phyloP scores from a whole-genome alignment of 2,113 vertebrate genomes.

The Phaethornis superciliosus region DNA sequence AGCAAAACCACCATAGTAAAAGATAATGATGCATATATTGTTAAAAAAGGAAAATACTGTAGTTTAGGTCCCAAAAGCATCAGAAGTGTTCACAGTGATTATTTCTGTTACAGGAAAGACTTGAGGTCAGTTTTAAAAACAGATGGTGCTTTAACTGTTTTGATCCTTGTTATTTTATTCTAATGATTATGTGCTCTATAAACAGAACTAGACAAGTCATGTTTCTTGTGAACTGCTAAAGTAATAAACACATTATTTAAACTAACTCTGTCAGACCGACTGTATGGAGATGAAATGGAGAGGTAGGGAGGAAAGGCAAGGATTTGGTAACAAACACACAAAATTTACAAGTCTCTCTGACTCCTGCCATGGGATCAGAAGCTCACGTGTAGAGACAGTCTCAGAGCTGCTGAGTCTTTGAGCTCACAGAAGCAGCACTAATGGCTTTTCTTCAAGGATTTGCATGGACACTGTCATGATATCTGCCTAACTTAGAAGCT shows the following conservation, averaged over 20 bases:
- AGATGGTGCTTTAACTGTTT: background rate
- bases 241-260: slow-evolving; percentile 15
- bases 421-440: background rate
- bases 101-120: background rate
- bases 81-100: background rate
- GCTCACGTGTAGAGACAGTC: accelerated
- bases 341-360: background rate
- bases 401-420: background rate
- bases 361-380: background rate
- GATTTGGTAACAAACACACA: background rate
- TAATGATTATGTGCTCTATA: slow-evolving; percentile 53
- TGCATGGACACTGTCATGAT: background rate
- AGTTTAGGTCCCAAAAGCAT: background rate
- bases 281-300: background rate
- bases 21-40: background rate
- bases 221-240: slow-evolving; percentile 3
- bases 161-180: slow-evolving; percentile 56
- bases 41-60: background rate
- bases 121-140: slow-evolving; percentile 23
- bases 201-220: slow-evolving; percentile 20
- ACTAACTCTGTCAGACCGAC: background rate
- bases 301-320: background rate
- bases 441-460: background rate
- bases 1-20: background rate
- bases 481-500: background rate